Percentiles rank a stretch among this genome's conserved stretches.
Evolutionary conservation across 2,797 vertebrate species (phyloP).

Genomic region (Momotus momota): DNA sequence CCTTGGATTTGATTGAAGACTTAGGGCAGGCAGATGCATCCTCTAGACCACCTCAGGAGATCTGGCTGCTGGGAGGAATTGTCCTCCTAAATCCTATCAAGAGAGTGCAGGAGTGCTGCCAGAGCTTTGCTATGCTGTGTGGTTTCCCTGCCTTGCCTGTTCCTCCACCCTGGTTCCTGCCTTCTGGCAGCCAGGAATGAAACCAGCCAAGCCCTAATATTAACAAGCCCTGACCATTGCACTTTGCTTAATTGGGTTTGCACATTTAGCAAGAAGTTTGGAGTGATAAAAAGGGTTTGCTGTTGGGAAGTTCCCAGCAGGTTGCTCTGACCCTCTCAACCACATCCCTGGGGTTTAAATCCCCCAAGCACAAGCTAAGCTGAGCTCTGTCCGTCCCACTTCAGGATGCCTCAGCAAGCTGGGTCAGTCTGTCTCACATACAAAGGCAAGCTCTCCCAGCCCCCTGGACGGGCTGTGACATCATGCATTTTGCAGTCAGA

Average conservation of each 20-base stretch:
- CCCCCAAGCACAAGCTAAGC: not conserved
- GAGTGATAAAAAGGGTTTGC: not conserved
- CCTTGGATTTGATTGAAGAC: conserved; percentile 72
- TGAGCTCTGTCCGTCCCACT: not conserved
- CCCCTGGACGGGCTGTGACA: not conserved
- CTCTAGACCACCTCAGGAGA: conserved; percentile 49
- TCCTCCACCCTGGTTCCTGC: not conserved
- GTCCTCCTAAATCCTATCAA: conserved; percentile 58
- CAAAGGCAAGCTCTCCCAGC: not conserved
- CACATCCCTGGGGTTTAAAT: not conserved
- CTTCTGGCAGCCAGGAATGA: not conserved
- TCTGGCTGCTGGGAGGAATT: not conserved
- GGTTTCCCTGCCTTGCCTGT: accelerated
- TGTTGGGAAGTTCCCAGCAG: not conserved
- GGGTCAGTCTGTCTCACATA: not conserved
- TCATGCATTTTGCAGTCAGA: not conserved
- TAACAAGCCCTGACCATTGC: not conserved
- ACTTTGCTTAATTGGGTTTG: not conserved
- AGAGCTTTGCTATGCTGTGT: not conserved
- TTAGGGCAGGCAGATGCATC: conserved; percentile 43
- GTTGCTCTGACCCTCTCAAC: not conserved
- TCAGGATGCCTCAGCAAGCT: not conserved
- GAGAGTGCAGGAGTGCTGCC: not conserved
- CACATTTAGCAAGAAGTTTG: not conserved
- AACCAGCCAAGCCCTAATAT: not conserved